Percentiles rank a stretch among this genome's conserved stretches.
These are phyloP conservation scores for Pedetes capensis DNA, from an alignment of 2,113 vertebrate species.

Conservation along the genomic window DNA sequence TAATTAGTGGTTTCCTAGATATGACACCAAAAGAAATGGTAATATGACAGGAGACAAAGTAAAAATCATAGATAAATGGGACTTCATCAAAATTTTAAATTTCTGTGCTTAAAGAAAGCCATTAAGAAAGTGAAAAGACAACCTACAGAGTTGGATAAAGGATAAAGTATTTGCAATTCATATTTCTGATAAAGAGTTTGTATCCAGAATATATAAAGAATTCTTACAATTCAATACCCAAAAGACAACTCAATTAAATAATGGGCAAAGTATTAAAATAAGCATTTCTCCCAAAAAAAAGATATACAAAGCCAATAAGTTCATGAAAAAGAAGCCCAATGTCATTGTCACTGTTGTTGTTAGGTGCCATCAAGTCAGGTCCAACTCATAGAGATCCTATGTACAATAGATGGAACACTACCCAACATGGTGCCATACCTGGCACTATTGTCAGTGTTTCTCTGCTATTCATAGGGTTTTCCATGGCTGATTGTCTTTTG, in stretches of 20 bases:
- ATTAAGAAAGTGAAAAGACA: background rate
- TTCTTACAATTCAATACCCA: background rate
- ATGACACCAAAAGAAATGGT: background rate
- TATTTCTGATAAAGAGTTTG: background rate
- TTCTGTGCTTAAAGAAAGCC: background rate
- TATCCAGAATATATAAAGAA: background rate
- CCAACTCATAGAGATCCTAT: no score
- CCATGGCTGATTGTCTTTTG: no score
- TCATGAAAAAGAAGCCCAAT: no score
- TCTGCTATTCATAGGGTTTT: no score
- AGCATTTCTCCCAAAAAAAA: background rate
- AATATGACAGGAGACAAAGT: background rate
- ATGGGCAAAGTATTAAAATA: background rate
- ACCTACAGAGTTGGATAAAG: background rate
- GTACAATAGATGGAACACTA: no score
- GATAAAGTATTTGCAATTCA: conserved; percentile 1
- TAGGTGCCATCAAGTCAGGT: no score
- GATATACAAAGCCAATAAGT: background rate
- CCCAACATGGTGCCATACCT: no score
- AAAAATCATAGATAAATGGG: background rate
- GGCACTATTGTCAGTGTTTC: no score
- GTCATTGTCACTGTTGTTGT: no score
- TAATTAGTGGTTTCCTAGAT: background rate
- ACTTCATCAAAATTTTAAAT: conserved; percentile 9
- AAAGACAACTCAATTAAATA: conserved; percentile 1